These are phyloP conservation scores for Huso huso DNA, from an alignment of 2,797 vertebrate genomes.

Conservation along the genomic window DNA sequence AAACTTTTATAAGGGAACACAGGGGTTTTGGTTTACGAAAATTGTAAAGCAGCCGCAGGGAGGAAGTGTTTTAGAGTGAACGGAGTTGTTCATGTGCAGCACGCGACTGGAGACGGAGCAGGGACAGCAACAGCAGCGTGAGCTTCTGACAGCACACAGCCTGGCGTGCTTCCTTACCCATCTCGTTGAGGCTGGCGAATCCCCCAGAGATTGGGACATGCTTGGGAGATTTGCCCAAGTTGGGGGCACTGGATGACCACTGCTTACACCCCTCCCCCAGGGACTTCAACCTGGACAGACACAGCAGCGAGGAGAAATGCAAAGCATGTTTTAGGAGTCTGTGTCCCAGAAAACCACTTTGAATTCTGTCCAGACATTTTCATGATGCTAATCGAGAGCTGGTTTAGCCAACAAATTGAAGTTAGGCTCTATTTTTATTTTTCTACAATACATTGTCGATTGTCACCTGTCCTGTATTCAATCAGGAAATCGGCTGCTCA, in stretches of 20 bases:
- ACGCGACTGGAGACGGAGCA: not conserved
- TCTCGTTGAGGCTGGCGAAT: constrained; percentile 83
- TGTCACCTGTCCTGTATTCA: too few relatives aligned
- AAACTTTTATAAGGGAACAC: too few relatives aligned
- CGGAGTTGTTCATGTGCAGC: not conserved
- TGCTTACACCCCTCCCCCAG: constrained; percentile 77
- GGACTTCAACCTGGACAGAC: constrained; percentile 63
- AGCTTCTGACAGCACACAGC: not conserved
- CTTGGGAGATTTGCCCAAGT: constrained; percentile 83
- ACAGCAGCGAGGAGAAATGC: constrained; percentile 8
- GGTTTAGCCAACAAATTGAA: too few relatives aligned
- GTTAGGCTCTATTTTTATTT: too few relatives aligned
- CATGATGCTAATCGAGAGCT: too few relatives aligned
- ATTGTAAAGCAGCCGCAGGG: too few relatives aligned
- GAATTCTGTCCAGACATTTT: too few relatives aligned
- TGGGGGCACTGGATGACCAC: constrained; percentile 87
- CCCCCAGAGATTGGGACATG: constrained; percentile 70
- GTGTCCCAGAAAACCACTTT: not conserved
- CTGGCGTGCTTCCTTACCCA: constrained; percentile 62
- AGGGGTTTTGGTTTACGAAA: too few relatives aligned
- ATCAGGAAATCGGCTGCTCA: too few relatives aligned
- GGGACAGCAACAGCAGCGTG: not conserved
- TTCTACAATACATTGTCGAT: too few relatives aligned
- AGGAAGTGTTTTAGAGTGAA: not conserved
- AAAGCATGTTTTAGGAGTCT: not conserved